Conservation (phyloP, 53 echinoderm and acorn worm species). For the Glandiceps talaboti region DNA sequence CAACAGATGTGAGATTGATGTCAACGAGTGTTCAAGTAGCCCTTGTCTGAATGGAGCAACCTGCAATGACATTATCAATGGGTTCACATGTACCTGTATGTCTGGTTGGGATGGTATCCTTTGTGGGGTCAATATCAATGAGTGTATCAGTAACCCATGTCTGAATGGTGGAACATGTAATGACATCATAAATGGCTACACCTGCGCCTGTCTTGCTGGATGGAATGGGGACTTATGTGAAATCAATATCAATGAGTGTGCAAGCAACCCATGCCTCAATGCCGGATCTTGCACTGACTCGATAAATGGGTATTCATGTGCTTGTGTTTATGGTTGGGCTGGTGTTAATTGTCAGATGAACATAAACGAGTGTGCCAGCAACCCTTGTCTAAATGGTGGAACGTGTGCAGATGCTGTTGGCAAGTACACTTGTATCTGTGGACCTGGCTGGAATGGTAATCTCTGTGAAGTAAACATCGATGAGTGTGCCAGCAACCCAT, state of each 20-base stretch:
- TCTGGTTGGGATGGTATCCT: slow-evolving; percentile 21
- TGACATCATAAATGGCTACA: slow-evolving; percentile 15
- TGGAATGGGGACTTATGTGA: neutral
- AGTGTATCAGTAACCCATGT: slow-evolving; percentile 46
- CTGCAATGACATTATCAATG: slow-evolving; percentile 37
- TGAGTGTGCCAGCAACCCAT: slow-evolving; percentile 51
- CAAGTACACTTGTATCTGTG: slow-evolving; percentile 32
- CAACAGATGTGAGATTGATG: slow-evolving; percentile 21
- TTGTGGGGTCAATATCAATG: slow-evolving; percentile 41
- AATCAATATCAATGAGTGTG: neutral
- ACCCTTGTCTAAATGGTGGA: slow-evolving; percentile 36
- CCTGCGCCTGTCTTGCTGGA: neutral
- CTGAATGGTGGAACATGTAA: slow-evolving; percentile 35
- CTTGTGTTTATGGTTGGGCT: neutral
- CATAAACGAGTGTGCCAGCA: slow-evolving; percentile 24
- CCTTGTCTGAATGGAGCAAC: slow-evolving; percentile 39
- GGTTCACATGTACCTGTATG: slow-evolving; percentile 39
- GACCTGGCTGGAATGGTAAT: slow-evolving; percentile 20
- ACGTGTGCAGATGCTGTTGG: slow-evolving; percentile 30
- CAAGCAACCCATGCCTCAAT: neutral
- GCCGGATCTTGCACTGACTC: slow-evolving; percentile 2
- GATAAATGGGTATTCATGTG: neutral
- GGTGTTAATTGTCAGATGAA: neutral
- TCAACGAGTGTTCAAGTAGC: slow-evolving; percentile 36
- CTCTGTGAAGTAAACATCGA: slow-evolving; percentile 39